These are phyloP conservation scores for Orthonyx spaldingii DNA, from an alignment of 2,113 vertebrate species.

Conservation along the genomic window DNA sequence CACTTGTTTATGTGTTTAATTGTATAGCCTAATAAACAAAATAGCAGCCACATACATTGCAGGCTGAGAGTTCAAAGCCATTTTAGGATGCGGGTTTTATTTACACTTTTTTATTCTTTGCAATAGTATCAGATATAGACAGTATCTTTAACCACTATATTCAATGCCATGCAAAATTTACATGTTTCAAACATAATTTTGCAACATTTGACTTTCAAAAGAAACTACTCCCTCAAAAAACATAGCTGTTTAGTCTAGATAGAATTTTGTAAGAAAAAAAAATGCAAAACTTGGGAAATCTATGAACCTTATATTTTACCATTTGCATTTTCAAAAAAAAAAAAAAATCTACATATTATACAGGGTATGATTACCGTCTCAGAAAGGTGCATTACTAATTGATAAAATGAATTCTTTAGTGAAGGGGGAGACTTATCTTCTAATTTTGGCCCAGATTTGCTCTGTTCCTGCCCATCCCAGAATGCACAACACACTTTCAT, in stretches of 20 bases:
- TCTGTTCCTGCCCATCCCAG: background rate
- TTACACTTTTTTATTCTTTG: background rate
- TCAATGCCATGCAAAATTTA: background rate
- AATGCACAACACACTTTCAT: background rate
- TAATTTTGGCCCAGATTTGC: background rate
- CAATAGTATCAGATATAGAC: background rate
- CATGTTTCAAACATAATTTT: background rate
- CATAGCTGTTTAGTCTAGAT: background rate
- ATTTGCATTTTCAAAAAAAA: background rate
- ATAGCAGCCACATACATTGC: background rate
- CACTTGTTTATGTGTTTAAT: background rate
- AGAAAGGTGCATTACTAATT: background rate
- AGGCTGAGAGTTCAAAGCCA: background rate
- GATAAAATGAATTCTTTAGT: background rate
- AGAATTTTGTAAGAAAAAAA: background rate
- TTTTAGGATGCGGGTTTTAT: background rate
- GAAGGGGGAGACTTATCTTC: background rate
- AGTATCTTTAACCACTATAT: background rate
- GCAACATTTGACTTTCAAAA: background rate
- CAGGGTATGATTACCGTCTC: background rate
- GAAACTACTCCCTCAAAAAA: background rate
- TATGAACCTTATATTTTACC: background rate
- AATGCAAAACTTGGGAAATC: background rate
- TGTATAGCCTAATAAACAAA: background rate
- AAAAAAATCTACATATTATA: background rate